Evolutionary conservation across 2,797 vertebrate genomes (phyloP).

Genomic region (Pangasius macronema): DNA sequence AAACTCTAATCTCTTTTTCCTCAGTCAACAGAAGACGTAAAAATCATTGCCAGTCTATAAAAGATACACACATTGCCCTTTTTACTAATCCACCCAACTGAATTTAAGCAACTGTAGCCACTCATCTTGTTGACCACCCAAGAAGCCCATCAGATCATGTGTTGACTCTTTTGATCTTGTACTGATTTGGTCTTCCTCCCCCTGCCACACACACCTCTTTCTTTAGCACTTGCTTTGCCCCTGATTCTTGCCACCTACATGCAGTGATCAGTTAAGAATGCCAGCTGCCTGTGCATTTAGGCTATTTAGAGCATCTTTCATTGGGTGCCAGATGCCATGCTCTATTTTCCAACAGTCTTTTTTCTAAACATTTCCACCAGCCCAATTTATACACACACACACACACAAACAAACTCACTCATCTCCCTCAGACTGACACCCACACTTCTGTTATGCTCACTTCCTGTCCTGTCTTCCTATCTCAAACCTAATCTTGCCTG

Average conservation of each 20-base stretch:
- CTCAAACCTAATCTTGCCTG: conserved; percentile 25
- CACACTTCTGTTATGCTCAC: conserved; percentile 12
- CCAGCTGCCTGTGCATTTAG: conserved; percentile 57
- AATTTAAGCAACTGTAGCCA: conserved; percentile 75
- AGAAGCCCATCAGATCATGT: conserved; percentile 71
- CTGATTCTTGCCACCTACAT: conserved; percentile 57
- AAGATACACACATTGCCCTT: conserved; percentile 59
- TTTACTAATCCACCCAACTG: conserved; percentile 78
- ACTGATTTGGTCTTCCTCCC: conserved; percentile 59
- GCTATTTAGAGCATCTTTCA: conserved; percentile 57
- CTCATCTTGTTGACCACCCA: conserved; percentile 81
- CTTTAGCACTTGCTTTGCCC: conserved; percentile 53
- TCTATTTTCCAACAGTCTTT: conserved; percentile 4
- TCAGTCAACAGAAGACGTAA: conserved; percentile 5
- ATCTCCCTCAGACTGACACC: background rate
- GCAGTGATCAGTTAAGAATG: conserved; percentile 57
- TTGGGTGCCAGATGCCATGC: conserved; percentile 50
- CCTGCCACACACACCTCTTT: background rate
- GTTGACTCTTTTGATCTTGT: conserved; percentile 74
- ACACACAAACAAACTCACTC: background rate
- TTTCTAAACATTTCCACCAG: background rate
- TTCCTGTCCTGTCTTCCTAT: conserved; percentile 9
- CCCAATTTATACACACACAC: conserved; percentile 19
- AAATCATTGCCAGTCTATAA: conserved; percentile 42
- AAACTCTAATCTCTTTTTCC: conserved; percentile 25